These are phyloP conservation scores for Amitus sp. DNA, from an alignment of 2,888 invertebrate species.

Conservation along the genomic window DNA sequence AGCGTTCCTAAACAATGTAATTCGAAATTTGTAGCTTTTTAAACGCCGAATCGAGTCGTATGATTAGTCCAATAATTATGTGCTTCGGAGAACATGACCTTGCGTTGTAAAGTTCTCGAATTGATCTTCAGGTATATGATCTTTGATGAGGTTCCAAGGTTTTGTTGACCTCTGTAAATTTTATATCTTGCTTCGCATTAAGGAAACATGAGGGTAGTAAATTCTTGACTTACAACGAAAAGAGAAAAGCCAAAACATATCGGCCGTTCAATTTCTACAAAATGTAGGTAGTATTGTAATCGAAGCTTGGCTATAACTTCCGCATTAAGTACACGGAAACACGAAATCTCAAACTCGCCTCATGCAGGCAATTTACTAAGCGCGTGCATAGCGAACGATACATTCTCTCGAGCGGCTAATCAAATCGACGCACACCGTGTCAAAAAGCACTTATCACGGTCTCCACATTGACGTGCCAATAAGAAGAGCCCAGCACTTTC, in stretches of 20 bases:
- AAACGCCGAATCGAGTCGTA: no score
- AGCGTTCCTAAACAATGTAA: no score
- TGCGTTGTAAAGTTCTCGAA: no score
- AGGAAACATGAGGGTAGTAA: not conserved
- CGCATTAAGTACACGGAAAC: conserved; percentile 38
- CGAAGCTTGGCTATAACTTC: conserved; percentile 31
- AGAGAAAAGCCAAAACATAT: conserved; percentile 1
- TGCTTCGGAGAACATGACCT: no score
- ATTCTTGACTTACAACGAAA: not conserved
- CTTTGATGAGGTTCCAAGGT: no score
- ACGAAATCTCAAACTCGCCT: conserved; percentile 25
- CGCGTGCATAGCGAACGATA: conserved; percentile 33
- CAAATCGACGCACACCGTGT: conserved; percentile 34
- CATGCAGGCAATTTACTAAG: conserved; percentile 30
- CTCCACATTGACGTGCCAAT: conserved; percentile 28
- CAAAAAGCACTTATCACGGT: conserved; percentile 30
- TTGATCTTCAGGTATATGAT: no score
- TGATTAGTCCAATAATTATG: no score
- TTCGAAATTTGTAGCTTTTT: no score
- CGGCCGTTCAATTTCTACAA: conserved; percentile 29
- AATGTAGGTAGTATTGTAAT: conserved; percentile 26
- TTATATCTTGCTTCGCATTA: no score
- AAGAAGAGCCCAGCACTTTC: conserved; percentile 9
- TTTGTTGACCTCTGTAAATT: no score
- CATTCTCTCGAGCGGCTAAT: conserved; percentile 26